Base-by-base conservation (phyloP, 2,888 invertebrate genomes). In the Eupeodes latifasciatus region DNA sequence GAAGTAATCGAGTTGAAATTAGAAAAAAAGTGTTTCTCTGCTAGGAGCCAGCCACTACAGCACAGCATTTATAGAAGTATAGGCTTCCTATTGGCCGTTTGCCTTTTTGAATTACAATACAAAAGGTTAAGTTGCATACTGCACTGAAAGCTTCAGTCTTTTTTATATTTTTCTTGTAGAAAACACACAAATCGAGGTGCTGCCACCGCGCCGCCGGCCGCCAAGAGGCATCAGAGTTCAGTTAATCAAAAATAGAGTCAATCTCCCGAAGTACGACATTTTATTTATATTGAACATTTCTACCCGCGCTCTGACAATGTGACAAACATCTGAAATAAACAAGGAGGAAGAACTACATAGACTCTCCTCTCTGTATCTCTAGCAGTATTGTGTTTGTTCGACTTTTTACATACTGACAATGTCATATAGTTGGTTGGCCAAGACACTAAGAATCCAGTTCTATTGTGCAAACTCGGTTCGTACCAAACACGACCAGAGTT, bases 191-290 rank as follows among this genome's bases (percentile, higher is more conserved):
- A 53, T 71, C 27, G 62, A 69, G 59, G 53, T 80, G 80, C 27
- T 27, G 27, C 27, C 3, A 27, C 27, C 27, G 27, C 27, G 27
- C 69, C 57, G 19, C 19, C n/a, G n/a, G 19, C 19, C 19, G 74
- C 55, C 77, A 19, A 40, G 34, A 55, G 16, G 7, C 19, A 44
- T 44, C 44, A 66, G 83, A 57, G 83, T 72, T 77, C 72, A 76
- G 72, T 72, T 72, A 77, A 83, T 87, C 87, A 83, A 87, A 87
- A 87, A 87, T 83, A 87, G 87, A 83, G 83, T 77, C 87, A 71
- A 72, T 80, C 80, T 72, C 61, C 66, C 44, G 51, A 74, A 67
- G 74, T 47, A 72, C 40, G 59, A 61, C 44, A 72, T 7, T 76
- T 69, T 79, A 9, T 59, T 59, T 59, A 59, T 59, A 59, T 27